phyloP scores from a whole-genome alignment of 2,113 vertebrate genomes.

The Varanus komodoensis region DNA sequence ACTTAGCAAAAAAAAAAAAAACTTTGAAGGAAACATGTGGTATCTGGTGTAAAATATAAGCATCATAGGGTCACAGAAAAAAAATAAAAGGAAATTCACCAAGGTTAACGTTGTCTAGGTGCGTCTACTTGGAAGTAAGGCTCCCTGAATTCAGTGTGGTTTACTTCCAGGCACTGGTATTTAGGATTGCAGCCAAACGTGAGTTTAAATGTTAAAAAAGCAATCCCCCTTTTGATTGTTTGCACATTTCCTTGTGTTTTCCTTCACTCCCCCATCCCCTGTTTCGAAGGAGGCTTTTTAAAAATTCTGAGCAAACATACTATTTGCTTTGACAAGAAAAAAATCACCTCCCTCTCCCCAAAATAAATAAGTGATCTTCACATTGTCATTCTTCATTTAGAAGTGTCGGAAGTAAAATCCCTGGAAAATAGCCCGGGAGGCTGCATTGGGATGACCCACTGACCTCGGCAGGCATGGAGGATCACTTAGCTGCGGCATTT shows the following conservation, averaged over 20 bases:
- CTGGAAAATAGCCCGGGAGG: slow-evolving; percentile 25
- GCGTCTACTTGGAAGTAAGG: background rate
- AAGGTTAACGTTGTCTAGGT: background rate
- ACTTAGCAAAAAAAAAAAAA: background rate
- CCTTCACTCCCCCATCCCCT: background rate
- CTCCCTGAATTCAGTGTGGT: background rate
- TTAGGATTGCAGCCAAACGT: background rate
- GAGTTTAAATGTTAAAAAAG: slow-evolving; percentile 19
- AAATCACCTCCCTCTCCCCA: background rate
- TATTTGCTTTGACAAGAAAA: background rate
- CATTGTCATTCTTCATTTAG: background rate
- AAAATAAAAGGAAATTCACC: slow-evolving; percentile 29
- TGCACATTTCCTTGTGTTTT: background rate
- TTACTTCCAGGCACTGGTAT: background rate
- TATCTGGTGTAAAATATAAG: background rate
- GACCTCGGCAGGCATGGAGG: background rate
- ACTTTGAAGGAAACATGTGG: slow-evolving; percentile 10
- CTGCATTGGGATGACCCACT: slow-evolving; percentile 1
- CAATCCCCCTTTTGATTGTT: slow-evolving; percentile 20
- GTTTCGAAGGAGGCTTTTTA: slow-evolving; percentile 17
- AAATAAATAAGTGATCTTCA: slow-evolving; percentile 35
- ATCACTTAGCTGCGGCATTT: slow-evolving; percentile 14
- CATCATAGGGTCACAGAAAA: background rate
- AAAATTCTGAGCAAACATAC: slow-evolving; percentile 30
- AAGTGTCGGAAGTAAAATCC: slow-evolving; percentile 42